phyloP scores from a whole-genome alignment of 2,888 invertebrate species.

The Zygaena filipendulae region DNA sequence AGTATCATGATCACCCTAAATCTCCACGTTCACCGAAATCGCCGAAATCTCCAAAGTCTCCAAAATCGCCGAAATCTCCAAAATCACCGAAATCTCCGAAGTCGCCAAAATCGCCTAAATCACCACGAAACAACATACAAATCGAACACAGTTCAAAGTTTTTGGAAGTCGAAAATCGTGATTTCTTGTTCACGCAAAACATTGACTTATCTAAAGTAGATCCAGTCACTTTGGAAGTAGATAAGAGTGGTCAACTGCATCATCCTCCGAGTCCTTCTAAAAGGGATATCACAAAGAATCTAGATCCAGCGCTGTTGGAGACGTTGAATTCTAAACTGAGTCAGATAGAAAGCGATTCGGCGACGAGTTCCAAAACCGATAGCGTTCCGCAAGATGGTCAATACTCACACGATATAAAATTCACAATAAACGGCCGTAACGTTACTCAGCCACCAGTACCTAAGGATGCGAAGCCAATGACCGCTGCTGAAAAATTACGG shows the following conservation, averaged over 20 bases:
- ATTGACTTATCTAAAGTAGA: conserved; percentile 80
- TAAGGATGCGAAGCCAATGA: conserved; percentile 51
- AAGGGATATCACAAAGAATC: conserved; percentile 74
- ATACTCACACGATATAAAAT: conserved; percentile 63
- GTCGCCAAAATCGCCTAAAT: conserved; percentile 65
- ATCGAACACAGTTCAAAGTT: conserved; percentile 56
- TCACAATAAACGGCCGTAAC: conserved; percentile 56
- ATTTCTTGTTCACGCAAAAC: conserved; percentile 79
- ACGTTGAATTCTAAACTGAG: conserved; percentile 78
- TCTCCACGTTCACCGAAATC: conserved; percentile 58
- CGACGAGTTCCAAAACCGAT: conserved; percentile 78
- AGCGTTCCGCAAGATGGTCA: conserved; percentile 71
- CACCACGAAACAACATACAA: conserved; percentile 56
- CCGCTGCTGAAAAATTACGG: conserved; percentile 57
- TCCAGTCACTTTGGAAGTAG: conserved; percentile 76
- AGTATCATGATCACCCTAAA: conserved; percentile 62
- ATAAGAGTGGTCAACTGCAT: conserved; percentile 72
- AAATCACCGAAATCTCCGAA: conserved; percentile 71
- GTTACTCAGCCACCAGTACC: conserved; percentile 45
- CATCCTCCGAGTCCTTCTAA: conserved; percentile 77
- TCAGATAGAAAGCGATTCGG: conserved; percentile 81
- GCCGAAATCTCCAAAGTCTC: conserved; percentile 70
- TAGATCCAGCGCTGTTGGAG: conserved; percentile 75
- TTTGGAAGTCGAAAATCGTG: conserved; percentile 64
- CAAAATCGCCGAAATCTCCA: conserved; percentile 73